Base-by-base conservation (phyloP, 30 jellyfish, hydroid and myxozoan species). In the Hydractinia symbiolongicarpus region DNA sequence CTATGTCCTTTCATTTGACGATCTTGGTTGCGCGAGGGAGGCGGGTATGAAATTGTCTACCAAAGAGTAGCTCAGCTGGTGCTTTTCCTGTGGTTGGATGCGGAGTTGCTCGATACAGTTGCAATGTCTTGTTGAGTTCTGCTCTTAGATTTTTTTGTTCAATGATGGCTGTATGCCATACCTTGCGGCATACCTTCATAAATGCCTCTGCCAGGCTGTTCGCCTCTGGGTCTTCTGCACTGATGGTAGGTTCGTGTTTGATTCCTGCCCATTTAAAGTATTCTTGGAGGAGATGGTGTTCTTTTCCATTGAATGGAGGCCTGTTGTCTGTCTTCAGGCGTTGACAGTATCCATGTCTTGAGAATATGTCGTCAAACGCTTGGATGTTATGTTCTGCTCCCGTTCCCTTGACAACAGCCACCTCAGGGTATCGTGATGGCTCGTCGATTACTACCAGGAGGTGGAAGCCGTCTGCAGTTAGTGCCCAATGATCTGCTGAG, bases 171-270 rank as follows among this genome's bases (percentile, higher is more conserved):
- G 82, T 73, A 77, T 73, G 82, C 82, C 82, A 73, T 8, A 73
- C 82, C 40, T 73, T 73, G 78, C 77, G 11, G 76, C 82, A 73
- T 8, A 73, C 50, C 77, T 73, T 73, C 82, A 73, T 73, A 77
- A 73, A 73, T 8, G 82, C 82, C 40, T 73, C 82, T 21, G 82
- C 82, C 82, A 73, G 77, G 76, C 82, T 77, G 44, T 73, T 73
- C 78, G 82, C 77, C 50, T 73, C 82, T 13, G 82, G 82, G 82
- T 73, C 82, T 53, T 44, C 82, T 14, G 77, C 77, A 53, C 82
- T 73, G 82, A 13, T 11, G 11, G 82, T 73, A 9, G 82, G 78
- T 73, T 73, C 17, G 21, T 73, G 75, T 13, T 13, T 50, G 82
- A 73, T 73, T 8, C 82, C 82, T 73, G 82, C 82, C 82, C 82